Percentiles rank a stretch among this genome's conserved stretches.
Conservation (phyloP, 1,140 invertebrate genomes). For the Orchestia grillus region DNA sequence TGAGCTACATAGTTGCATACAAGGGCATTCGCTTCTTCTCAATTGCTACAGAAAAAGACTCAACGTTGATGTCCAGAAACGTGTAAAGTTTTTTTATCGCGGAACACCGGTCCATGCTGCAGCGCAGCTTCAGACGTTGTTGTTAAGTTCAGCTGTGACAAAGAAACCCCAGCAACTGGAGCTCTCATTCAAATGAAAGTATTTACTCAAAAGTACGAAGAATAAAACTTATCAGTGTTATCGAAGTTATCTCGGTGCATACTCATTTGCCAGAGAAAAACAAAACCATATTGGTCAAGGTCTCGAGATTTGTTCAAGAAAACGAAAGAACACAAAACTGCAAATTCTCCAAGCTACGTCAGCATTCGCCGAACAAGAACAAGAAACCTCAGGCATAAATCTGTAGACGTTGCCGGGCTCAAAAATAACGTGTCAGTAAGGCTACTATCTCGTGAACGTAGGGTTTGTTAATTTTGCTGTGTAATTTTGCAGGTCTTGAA, state of each 20-base stretch:
- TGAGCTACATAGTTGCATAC: not conserved
- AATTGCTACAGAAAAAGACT: not conserved
- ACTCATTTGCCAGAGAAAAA: not conserved
- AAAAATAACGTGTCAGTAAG: not conserved
- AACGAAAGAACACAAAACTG: not conserved
- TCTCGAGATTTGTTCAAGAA: not conserved
- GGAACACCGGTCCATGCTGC: not conserved
- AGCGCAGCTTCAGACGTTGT: not conserved
- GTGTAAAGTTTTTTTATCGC: not conserved
- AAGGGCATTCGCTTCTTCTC: not conserved
- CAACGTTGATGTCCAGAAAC: not conserved
- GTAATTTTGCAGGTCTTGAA: not conserved
- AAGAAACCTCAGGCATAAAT: not conserved
- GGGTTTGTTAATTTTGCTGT: not conserved
- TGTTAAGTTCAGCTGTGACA: not conserved
- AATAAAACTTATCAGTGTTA: not conserved
- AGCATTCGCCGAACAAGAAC: not conserved
- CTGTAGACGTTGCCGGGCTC: not conserved
- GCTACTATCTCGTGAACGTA: not conserved
- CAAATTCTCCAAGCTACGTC: not conserved
- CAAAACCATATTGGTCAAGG: not conserved
- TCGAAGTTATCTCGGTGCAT: not conserved
- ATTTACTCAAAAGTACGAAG: not conserved
- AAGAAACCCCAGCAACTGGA: not conserved
- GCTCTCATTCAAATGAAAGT: not conserved